phyloP scores from a whole-genome alignment of 2,797 vertebrate species.

The Ataeniobius toweri region DNA sequence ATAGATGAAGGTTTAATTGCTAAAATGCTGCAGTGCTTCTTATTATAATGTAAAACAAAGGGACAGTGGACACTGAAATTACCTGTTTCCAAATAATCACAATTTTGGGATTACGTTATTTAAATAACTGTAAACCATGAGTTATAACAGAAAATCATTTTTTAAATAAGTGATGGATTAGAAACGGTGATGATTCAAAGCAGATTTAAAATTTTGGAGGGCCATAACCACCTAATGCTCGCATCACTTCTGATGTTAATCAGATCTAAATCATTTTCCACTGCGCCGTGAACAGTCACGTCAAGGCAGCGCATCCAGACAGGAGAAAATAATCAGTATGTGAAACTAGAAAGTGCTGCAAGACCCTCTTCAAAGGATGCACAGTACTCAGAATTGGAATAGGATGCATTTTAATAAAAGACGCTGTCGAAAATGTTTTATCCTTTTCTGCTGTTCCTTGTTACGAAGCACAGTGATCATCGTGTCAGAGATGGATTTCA shows the following conservation, averaged over 20 bases:
- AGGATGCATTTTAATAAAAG: slow-evolving; percentile 9
- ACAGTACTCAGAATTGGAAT: background rate
- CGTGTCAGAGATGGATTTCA: slow-evolving; percentile 1
- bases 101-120: background rate
- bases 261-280: slow-evolving; percentile 4
- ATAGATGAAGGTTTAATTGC: slow-evolving; percentile 58
- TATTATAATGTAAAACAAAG: slow-evolving; percentile 37
- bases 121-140: slow-evolving; percentile 1
- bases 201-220: background rate
- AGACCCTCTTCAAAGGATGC: slow-evolving; percentile 6
- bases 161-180: background rate
- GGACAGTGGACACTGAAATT: slow-evolving; percentile 6
- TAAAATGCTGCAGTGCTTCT: slow-evolving; percentile 38
- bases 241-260: slow-evolving; percentile 5
- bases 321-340: background rate
- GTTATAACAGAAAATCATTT: slow-evolving; percentile 5
- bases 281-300: slow-evolving; percentile 1
- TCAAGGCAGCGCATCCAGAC: background rate
- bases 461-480: slow-evolving; percentile 14
- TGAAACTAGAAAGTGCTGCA: slow-evolving; percentile 6
- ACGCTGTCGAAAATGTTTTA: background rate
- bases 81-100: slow-evolving; percentile 23
- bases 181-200: slow-evolving; percentile 10
- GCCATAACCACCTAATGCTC: background rate
- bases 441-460: background rate